These are phyloP conservation scores for Morbakka virulenta DNA, from an alignment of 30 jellyfish, hydroid and myxozoan genomes.

Conservation along the genomic window DNA sequence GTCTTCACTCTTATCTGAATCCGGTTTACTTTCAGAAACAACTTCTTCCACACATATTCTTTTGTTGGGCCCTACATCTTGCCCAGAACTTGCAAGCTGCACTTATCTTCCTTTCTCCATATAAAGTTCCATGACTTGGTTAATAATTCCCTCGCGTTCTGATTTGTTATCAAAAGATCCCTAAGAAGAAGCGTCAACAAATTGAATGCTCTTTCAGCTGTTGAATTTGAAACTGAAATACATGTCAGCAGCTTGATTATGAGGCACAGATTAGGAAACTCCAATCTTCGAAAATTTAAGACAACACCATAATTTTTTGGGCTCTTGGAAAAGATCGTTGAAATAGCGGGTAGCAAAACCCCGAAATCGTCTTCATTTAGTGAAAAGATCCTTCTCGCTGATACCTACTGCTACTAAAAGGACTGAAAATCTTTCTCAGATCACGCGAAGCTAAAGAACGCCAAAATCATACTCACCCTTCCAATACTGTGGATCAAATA, in stretches of 20 bases:
- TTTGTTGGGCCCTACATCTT: too few relatives aligned
- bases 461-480: constrained; percentile 14
- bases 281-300: too few relatives aligned
- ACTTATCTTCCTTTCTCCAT: constrained; percentile 20
- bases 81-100: background rate
- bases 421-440: constrained; percentile 1
- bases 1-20: too few relatives aligned
- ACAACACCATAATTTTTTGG: constrained; percentile 43
- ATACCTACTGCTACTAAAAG: constrained; percentile 22
- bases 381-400: constrained; percentile 1
- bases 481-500: constrained; percentile 19
- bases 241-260: constrained; percentile 21
- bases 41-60: too few relatives aligned
- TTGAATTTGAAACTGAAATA: constrained; percentile 55
- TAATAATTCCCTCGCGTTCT: background rate
- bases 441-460: background rate
- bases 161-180: constrained; percentile 36
- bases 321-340: constrained; percentile 18
- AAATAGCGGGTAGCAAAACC: constrained; percentile 14
- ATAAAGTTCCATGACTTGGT: constrained; percentile 3
- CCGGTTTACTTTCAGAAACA: too few relatives aligned
- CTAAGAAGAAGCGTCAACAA: constrained; percentile 35
- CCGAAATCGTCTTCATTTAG: constrained; percentile 30
- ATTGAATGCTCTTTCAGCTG: constrained; percentile 59
- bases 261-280: too few relatives aligned